phyloP scores from a whole-genome alignment of 2,113 vertebrate species.

The Aythya baeri region DNA sequence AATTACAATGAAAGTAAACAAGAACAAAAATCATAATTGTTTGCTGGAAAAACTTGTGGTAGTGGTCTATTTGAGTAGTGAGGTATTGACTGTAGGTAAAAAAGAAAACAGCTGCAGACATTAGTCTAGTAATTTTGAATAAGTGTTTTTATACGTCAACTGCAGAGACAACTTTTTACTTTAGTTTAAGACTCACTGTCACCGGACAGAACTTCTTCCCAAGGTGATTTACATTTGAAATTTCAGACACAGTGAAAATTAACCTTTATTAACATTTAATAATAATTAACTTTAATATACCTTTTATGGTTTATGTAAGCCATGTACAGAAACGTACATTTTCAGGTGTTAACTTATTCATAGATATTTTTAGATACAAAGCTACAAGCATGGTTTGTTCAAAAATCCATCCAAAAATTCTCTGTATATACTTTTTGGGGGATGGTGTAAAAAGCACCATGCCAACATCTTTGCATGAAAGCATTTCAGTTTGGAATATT shows the following conservation, averaged over 20 bases:
- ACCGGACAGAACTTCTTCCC: background rate
- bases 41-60: background rate
- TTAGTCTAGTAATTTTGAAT: background rate
- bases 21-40: background rate
- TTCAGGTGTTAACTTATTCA: slow-evolving; percentile 34
- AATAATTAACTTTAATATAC: too few species aligned
- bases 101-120: background rate
- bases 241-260: slow-evolving; percentile 17
- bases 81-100: background rate
- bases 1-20: background rate
- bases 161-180: slow-evolving; percentile 17
- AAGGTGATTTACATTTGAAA: slow-evolving; percentile 54
- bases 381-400: background rate
- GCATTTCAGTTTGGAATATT: background rate
- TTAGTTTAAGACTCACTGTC: slow-evolving; percentile 5
- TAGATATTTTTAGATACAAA: background rate
- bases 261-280: too few species aligned
- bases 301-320: slow-evolving; percentile 15
- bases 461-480: background rate
- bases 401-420: slow-evolving; percentile 9
- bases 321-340: slow-evolving; percentile 7
- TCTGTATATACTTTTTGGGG: background rate
- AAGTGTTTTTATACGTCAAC: background rate
- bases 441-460: background rate
- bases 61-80: background rate